Percentiles rank a stretch among this genome's conserved stretches.
These are phyloP conservation scores for Passerina amoena DNA, from an alignment of 2,113 vertebrate genomes.

Conservation along the genomic window DNA sequence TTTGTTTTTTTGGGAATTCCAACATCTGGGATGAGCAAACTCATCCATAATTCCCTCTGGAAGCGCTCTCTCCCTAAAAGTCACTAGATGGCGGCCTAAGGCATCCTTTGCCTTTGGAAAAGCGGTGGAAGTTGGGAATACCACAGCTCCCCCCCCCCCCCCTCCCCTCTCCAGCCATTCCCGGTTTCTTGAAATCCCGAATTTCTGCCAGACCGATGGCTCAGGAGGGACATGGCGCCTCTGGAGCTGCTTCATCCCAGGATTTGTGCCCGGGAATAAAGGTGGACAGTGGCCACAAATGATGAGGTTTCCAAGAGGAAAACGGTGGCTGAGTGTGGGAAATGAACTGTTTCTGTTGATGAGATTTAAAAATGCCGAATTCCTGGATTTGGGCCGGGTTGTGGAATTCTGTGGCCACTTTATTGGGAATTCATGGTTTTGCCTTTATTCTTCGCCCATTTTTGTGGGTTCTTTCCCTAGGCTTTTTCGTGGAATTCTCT, in stretches of 20 bases:
- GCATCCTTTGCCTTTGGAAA: not conserved
- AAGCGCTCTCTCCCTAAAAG: not conserved
- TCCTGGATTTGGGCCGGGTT: rapidly evolving
- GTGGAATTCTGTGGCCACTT: not conserved
- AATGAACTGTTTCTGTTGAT: not conserved
- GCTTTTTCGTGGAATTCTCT: not conserved
- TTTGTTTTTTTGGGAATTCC: not conserved
- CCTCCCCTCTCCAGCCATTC: not conserved
- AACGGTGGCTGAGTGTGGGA: no score
- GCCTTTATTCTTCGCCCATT: not conserved
- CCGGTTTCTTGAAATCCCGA: not conserved
- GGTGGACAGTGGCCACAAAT: not conserved
- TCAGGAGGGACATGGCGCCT: rapidly evolving
- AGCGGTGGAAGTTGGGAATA: not conserved
- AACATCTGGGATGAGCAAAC: not conserved
- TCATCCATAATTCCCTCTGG: rapidly evolving
- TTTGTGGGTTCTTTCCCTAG: not conserved
- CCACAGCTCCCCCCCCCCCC: not conserved
- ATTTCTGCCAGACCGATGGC: not conserved
- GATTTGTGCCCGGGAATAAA: not conserved
- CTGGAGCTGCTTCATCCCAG: not conserved
- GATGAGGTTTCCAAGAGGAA: not conserved
- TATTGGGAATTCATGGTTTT: not conserved
- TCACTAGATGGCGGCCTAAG: conserved; percentile 55
- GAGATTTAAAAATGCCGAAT: not conserved